A percentile compares a stretch with the other conserved stretches of the same genome.
Conservation (phyloP, 2,797 vertebrate genomes). For the Erethizon dorsatum region DNA sequence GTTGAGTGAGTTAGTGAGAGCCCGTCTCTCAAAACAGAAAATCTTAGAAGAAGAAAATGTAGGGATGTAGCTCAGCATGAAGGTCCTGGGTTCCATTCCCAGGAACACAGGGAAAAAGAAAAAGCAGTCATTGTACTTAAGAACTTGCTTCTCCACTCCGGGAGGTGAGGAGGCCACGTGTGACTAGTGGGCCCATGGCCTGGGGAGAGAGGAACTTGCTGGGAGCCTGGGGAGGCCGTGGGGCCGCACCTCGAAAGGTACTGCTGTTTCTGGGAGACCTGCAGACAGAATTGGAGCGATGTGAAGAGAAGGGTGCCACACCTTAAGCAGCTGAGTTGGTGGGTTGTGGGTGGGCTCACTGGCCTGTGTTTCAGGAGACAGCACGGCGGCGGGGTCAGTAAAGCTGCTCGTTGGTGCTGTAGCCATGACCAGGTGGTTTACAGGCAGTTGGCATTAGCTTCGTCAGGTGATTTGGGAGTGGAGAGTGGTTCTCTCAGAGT, state of each 20-base stretch:
- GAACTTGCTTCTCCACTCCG: constrained; percentile 2
- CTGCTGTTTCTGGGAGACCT: constrained; percentile 13
- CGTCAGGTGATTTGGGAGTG: constrained; percentile 53
- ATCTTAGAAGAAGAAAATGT: not conserved
- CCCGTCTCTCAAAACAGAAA: not conserved
- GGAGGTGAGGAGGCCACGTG: not conserved
- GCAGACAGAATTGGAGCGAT: not conserved
- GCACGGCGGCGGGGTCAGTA: not conserved
- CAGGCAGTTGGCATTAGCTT: constrained; percentile 59
- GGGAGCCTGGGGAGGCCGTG: too few relatives aligned
- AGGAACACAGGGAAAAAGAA: not conserved
- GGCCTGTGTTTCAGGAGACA: not conserved
- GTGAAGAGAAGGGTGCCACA: not conserved
- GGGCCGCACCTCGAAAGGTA: not conserved
- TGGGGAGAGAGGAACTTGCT: constrained; percentile 19
- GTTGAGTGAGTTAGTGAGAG: not conserved
- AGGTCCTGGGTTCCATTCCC: not conserved
- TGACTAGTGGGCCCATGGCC: not conserved
- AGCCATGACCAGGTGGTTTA: not conserved
- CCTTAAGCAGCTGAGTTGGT: not conserved
- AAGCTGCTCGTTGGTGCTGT: constrained; percentile 2
- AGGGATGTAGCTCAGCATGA: not conserved
- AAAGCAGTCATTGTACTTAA: constrained; percentile 31
- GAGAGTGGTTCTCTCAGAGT: constrained; percentile 5
- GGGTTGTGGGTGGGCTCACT: not conserved